Conservation (phyloP, 1,140 invertebrate genomes). For the Trachymyrmex septentrionalis region DNA sequence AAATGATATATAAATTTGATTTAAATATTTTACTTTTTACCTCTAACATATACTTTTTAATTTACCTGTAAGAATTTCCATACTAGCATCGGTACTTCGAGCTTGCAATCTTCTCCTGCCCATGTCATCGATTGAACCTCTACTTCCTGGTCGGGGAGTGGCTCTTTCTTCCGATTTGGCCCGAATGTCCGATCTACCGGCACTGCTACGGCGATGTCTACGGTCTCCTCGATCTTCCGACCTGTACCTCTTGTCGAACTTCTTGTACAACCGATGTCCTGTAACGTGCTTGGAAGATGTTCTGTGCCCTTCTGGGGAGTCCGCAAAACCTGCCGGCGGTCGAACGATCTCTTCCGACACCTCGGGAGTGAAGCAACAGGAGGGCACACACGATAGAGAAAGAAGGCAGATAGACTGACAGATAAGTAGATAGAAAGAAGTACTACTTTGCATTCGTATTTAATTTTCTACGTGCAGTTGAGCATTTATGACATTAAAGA, state of each 20-base stretch:
- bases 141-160: constrained; percentile 78
- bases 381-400: constrained; percentile 74
- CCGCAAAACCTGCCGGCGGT: constrained; percentile 94
- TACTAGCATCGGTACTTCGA: constrained; percentile 90
- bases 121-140: constrained; percentile 88
- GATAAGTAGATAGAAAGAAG: constrained; percentile 40
- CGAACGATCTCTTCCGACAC: constrained; percentile 92
- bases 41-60: not conserved
- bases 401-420: constrained; percentile 68
- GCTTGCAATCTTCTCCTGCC: constrained; percentile 89
- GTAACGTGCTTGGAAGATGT: constrained; percentile 82
- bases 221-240: constrained; percentile 91
- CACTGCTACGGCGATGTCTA: constrained; percentile 89
- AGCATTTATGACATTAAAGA: not conserved
- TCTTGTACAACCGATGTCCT: constrained; percentile 90
- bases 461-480: not conserved
- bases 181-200: constrained; percentile 90
- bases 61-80: constrained; percentile 90
- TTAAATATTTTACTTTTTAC: not conserved
- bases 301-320: constrained; percentile 90
- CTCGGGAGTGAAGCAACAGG: constrained; percentile 77
- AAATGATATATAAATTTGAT: not conserved
- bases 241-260: constrained; percentile 92
- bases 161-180: constrained; percentile 94
- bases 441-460: constrained; percentile 34